A percentile compares a stretch with the other conserved stretches of the same genome.
Evolutionary conservation across 2,797 vertebrate genomes (phyloP).

Genomic region (Syncerus caffer): DNA sequence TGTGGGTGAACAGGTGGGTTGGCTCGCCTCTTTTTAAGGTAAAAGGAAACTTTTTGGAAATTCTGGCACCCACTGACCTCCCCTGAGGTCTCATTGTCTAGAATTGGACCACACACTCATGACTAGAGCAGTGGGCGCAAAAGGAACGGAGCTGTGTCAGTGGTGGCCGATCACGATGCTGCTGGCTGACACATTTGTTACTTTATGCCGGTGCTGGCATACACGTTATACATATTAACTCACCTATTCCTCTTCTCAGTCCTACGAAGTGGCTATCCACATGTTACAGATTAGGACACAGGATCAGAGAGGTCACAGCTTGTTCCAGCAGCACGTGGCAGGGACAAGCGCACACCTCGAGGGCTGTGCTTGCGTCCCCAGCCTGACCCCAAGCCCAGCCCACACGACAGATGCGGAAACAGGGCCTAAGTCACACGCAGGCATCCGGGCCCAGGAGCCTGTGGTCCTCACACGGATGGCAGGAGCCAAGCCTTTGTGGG

Average conservation of each 20-base stretch:
- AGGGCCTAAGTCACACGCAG: neutral
- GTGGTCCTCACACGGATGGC: fast-evolving
- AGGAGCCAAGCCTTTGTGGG: neutral
- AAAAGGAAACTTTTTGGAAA: neutral
- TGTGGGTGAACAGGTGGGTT: neutral
- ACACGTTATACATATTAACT: fast-evolving
- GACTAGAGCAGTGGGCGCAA: neutral
- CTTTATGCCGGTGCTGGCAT: neutral
- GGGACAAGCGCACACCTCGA: fast-evolving
- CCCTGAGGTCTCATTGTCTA: neutral
- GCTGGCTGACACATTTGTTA: fast-evolving
- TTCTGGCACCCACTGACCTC: neutral
- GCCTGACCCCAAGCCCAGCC: neutral
- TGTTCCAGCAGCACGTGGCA: neutral
- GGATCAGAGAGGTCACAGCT: neutral
- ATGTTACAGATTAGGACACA: neutral
- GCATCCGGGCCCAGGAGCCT: neutral
- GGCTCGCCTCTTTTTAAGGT: neutral
- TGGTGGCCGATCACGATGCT: fast-evolving
- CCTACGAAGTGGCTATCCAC: fast-evolving
- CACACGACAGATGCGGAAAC: neutral
- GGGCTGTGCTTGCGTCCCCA: neutral
- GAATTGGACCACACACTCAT: neutral
- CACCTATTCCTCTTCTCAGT: neutral
- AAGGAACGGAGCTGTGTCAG: fast-evolving